These are phyloP conservation scores for Hydrotaea diabolus DNA, from an alignment of 2,888 invertebrate species.

Conservation along the genomic window DNA sequence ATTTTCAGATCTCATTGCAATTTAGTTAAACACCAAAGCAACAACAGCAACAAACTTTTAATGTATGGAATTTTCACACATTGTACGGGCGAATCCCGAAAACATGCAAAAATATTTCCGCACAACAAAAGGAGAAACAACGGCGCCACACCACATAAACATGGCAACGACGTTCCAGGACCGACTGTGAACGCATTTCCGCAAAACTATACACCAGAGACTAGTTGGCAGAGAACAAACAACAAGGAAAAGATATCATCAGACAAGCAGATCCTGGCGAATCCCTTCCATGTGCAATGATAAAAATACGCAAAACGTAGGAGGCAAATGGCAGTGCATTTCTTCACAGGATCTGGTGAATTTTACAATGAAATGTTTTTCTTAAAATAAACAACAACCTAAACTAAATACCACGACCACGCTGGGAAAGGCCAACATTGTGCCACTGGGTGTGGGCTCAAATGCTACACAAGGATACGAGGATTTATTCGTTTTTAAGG, in stretches of 20 bases:
- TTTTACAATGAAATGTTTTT: constrained; percentile 31
- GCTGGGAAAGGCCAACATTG: not conserved
- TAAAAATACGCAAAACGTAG: not conserved
- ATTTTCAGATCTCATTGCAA: constrained; percentile 51
- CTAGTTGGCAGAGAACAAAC: not conserved
- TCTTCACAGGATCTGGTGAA: constrained; percentile 27
- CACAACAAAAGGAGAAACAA: not conserved
- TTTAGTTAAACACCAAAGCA: constrained; percentile 33
- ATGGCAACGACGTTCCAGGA: constrained; percentile 30
- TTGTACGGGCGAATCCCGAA: not conserved
- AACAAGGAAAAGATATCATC: not conserved
- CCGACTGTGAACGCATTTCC: constrained; percentile 43
- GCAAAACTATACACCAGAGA: constrained; percentile 43
- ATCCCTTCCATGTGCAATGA: not conserved
- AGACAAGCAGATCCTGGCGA: not conserved
- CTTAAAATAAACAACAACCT: constrained; percentile 44
- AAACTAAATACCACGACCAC: not conserved
- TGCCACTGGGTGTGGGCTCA: not conserved
- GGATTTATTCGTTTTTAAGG: constrained; percentile 6
- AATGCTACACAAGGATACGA: constrained; percentile 6
- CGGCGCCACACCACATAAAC: constrained; percentile 21
- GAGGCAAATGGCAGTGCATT: constrained; percentile 43
- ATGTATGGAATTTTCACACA: constrained; percentile 40
- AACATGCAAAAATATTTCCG: not conserved
- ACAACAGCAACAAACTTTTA: constrained; percentile 26